Base-by-base conservation (phyloP, 2,888 invertebrate species). In the Falcaria lacertinaria region DNA sequence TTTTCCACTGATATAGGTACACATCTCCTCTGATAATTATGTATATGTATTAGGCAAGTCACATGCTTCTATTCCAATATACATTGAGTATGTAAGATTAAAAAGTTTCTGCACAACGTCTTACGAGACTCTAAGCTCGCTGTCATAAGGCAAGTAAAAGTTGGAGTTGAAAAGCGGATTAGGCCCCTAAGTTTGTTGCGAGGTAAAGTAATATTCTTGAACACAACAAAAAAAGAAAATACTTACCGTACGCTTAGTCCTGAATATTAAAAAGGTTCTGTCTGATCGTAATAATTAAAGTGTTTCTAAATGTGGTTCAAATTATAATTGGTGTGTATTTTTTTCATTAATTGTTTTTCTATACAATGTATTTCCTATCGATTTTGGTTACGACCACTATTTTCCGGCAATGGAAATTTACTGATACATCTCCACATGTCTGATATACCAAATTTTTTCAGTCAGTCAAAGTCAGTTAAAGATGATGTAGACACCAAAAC, bases 121-220 rank as follows among this genome's bases (percentile, higher is more conserved):
- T 76, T 76, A 66, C 62, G 67, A 69, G 72, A 75, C 76, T 74
- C 67, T 76, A 74, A 78, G 78, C 76, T 74, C 71, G 64, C 77
- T 83, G 82, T 85, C 83, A 85, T 84, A 85, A 80, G 79, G 75
- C 74, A 80, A 80, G 79, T 76, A 78, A 79, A 80, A 81, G 81
- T 78, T 77, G 59, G 74, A 81, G 77, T 84, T 76, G 74, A 73
- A 82, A 83, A 82, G 84, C 77, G 82, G 85, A 85, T 85, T 84
- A 84, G 74, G 79, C 70, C 74, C 76, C 76, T 78, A 84, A 85
- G 82, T 85, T 84, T 82, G 79, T 81, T 78, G 75, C 71, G 74
- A 80, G 77, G 79, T 79, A 78, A 79, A 78, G 80, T 78, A 81
- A 82, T 83, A 82, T 81, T 80, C 74, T 69, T 64, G 69, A 69